phyloP scores from a whole-genome alignment of 1,140 invertebrate genomes.

The Hesperophylax magnus region DNA sequence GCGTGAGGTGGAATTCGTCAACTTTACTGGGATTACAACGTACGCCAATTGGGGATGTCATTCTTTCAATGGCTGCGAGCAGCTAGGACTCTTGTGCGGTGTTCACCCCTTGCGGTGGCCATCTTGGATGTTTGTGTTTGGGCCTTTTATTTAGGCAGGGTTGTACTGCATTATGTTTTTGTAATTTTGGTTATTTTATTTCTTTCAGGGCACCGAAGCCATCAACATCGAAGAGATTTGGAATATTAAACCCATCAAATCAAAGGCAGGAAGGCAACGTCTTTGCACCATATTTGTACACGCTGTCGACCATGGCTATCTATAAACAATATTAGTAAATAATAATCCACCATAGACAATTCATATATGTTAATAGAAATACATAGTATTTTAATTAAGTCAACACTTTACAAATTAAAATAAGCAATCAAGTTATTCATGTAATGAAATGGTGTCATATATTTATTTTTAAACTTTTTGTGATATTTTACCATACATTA shows the following conservation, averaged over 20 bases:
- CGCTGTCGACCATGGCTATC: slow-evolving; percentile 74
- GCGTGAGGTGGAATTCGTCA: too few relatives aligned
- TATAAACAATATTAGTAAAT: slow-evolving; percentile 62
- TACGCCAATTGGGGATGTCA: too few relatives aligned
- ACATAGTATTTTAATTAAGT: neutral
- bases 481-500: neutral
- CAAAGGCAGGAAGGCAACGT: slow-evolving; percentile 69
- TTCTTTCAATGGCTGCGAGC: too few relatives aligned
- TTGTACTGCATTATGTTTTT: neutral
- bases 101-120: neutral
- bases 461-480: neutral
- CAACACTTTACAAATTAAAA: neutral
- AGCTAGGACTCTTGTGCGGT: neutral
- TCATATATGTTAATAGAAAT: neutral
- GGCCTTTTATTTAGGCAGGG: neutral
- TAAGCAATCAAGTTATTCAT: too few relatives aligned
- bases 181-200: slow-evolving; percentile 31
- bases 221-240: slow-evolving; percentile 71
- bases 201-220: slow-evolving; percentile 66
- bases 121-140: neutral
- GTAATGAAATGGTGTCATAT: neutral
- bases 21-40: too few relatives aligned
- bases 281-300: slow-evolving; percentile 76
- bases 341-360: slow-evolving; percentile 3
- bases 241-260: slow-evolving; percentile 70